Evolutionary conservation across 1,140 invertebrate genomes (phyloP).

Genomic region (Zaprionus vittiger): DNA sequence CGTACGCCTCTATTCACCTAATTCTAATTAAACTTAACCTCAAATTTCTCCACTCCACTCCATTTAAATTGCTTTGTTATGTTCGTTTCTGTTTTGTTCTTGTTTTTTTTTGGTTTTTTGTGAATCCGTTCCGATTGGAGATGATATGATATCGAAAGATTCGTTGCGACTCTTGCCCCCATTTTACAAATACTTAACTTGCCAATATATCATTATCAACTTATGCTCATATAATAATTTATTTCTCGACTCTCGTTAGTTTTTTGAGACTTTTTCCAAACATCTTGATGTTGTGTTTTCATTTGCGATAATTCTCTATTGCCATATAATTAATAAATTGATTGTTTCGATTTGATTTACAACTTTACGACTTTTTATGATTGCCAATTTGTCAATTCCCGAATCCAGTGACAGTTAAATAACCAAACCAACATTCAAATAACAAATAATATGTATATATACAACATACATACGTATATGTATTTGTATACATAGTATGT

Average conservation of each 20-base stretch:
- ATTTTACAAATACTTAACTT: slow-evolving; percentile 28
- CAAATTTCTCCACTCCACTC: slow-evolving; percentile 36
- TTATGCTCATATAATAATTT: slow-evolving; percentile 47
- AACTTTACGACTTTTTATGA: slow-evolving; percentile 53
- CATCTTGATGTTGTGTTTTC: slow-evolving; percentile 83
- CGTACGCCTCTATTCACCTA: slow-evolving; percentile 58
- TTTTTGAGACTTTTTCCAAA: slow-evolving; percentile 75
- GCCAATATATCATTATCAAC: slow-evolving; percentile 49
- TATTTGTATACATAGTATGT: slow-evolving; percentile 2
- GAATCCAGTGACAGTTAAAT: slow-evolving; percentile 53
- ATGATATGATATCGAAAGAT: slow-evolving; percentile 18
- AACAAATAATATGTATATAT: slow-evolving; percentile 21
- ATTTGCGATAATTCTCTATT: slow-evolving; percentile 65
- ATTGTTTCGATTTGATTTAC: slow-evolving; percentile 69
- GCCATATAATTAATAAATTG: slow-evolving; percentile 36
- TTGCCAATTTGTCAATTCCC: slow-evolving; percentile 46
- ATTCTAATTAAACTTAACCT: slow-evolving; percentile 49
- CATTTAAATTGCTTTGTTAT: slow-evolving; percentile 30
- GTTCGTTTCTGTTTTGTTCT: neutral
- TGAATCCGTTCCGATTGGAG: slow-evolving; percentile 9
- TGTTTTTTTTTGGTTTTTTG: neutral
- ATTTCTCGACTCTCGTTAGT: slow-evolving; percentile 71
- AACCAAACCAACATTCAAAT: slow-evolving; percentile 13
- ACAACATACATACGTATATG: neutral
- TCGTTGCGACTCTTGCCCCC: slow-evolving; percentile 21